Percentiles rank a stretch among this genome's conserved stretches.
Evolutionary conservation across 2,113 vertebrate genomes (phyloP).

Genomic region (Hylia prasina): DNA sequence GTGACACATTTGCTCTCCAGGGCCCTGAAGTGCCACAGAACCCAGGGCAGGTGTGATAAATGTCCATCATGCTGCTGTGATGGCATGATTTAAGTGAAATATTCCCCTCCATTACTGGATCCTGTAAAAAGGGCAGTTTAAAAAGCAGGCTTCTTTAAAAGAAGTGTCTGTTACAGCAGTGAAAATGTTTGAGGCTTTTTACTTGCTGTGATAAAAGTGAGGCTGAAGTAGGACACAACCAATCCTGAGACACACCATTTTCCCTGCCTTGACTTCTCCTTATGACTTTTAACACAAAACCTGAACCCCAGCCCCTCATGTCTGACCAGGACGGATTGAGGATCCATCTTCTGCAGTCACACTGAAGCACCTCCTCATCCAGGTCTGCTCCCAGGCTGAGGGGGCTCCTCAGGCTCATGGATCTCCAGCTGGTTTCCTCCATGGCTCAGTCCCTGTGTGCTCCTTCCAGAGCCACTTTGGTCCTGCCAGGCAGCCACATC

Average conservation of each 20-base stretch:
- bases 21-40: not conserved
- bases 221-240: not conserved
- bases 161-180: not conserved
- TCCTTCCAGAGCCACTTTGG: not conserved
- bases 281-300: accelerated
- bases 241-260: not conserved
- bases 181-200: not conserved
- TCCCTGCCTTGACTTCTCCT: not conserved
- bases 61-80: not conserved
- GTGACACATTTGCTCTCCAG: not conserved
- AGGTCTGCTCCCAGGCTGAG: not conserved
- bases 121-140: not conserved
- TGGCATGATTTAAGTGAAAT: not conserved
- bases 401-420: not conserved
- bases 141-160: not conserved
- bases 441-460: not conserved
- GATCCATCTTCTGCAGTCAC: not conserved
- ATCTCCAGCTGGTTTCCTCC: not conserved
- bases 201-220: not conserved
- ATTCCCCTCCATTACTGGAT: not conserved
- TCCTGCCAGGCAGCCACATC: not conserved
- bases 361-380: not conserved
- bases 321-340: not conserved
- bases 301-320: not conserved
- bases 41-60: not conserved